Percentiles rank a stretch among this genome's conserved stretches.
Conservation (phyloP, 2,797 vertebrate species). For the Apogon hyalosoma region DNA sequence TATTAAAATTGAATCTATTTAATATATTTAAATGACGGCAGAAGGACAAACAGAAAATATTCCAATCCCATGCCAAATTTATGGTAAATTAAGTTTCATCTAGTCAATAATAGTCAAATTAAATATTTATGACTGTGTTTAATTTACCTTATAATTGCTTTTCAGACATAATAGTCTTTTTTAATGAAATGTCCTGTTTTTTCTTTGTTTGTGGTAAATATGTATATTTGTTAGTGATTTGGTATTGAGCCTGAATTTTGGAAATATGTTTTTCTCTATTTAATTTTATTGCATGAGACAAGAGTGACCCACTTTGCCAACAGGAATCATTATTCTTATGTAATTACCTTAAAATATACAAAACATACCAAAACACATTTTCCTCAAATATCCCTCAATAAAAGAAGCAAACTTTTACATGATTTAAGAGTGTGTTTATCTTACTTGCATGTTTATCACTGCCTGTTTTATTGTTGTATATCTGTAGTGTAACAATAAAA, state of each 20-base stretch:
- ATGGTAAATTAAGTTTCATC: constrained; percentile 24
- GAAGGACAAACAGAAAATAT: constrained; percentile 44
- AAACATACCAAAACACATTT: neutral
- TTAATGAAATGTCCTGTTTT: neutral
- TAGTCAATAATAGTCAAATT: constrained; percentile 15
- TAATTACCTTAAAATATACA: constrained; percentile 15
- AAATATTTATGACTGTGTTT: neutral
- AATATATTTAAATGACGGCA: constrained; percentile 54
- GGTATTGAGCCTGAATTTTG: constrained; percentile 4
- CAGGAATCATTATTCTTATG: constrained; percentile 1
- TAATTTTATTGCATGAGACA: neutral
- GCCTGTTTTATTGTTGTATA: constrained; percentile 27
- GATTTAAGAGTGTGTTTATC: constrained; percentile 15
- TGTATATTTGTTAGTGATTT: neutral
- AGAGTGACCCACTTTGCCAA: constrained; percentile 22
- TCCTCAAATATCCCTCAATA: constrained; percentile 3
- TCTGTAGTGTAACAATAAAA: neutral
- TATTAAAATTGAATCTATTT: constrained; percentile 11
- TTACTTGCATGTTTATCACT: neutral
- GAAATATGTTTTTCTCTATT: neutral
- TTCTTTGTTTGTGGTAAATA: neutral
- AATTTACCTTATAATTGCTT: constrained; percentile 16
- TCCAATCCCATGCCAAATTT: constrained; percentile 24
- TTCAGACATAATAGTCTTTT: neutral
- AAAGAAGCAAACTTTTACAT: constrained; percentile 19